Evolutionary conservation across 2,113 vertebrate species (phyloP).

Genomic region (Psilopsiagon aurifrons): DNA sequence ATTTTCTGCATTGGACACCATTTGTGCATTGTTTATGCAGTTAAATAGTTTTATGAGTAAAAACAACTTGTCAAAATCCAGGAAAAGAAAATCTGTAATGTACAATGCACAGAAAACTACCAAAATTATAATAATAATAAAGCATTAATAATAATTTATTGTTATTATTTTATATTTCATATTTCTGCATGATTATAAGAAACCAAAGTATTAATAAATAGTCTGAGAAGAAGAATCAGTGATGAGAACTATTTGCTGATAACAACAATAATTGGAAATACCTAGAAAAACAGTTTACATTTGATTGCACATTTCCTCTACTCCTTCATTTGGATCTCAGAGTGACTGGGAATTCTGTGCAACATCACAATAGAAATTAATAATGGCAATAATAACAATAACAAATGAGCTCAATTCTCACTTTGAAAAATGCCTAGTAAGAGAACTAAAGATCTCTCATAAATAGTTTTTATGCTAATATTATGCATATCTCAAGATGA

Average conservation of each 20-base stretch:
- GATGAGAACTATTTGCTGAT: neutral
- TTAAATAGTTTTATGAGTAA: neutral
- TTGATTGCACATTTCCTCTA: neutral
- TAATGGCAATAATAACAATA: neutral
- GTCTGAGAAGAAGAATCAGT: neutral
- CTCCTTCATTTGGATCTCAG: neutral
- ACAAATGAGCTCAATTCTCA: neutral
- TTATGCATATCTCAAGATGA: neutral
- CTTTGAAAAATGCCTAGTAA: neutral
- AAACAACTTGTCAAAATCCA: neutral
- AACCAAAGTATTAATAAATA: neutral
- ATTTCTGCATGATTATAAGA: neutral
- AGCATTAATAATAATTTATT: neutral
- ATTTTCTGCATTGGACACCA: neutral
- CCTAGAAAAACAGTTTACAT: neutral
- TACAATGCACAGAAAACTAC: neutral
- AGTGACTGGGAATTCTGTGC: neutral
- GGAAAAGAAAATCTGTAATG: neutral
- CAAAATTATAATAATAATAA: neutral
- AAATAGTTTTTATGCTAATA: neutral
- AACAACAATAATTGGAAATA: neutral
- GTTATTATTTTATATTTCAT: neutral
- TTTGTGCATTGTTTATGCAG: slow-evolving; percentile 2
- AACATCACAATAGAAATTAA: neutral
- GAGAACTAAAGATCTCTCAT: neutral